A percentile compares a stretch with the other conserved stretches of the same genome.
phyloP scores from a whole-genome alignment of 2,113 vertebrate genomes.

The Ictidomys tridecemlineatus region DNA sequence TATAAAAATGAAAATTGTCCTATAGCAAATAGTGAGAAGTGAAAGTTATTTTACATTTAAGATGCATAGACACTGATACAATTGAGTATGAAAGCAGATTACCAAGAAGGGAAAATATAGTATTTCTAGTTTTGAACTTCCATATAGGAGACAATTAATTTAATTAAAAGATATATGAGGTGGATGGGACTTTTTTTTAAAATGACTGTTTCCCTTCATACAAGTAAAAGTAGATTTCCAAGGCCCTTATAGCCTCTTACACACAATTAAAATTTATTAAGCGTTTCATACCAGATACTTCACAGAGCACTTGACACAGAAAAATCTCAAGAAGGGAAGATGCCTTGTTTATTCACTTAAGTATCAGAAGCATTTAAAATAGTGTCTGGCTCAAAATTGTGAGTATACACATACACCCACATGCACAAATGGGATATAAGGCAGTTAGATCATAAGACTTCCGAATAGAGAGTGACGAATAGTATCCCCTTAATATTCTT shows the following conservation, averaged over 20 bases:
- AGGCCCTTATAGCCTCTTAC: not conserved
- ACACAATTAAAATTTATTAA: conserved; percentile 41
- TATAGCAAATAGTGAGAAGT: not conserved
- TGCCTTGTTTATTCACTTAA: not conserved
- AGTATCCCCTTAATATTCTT: too few species aligned
- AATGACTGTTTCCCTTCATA: not conserved
- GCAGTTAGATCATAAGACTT: too few species aligned
- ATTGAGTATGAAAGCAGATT: not conserved
- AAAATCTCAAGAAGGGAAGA: not conserved
- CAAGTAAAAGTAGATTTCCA: not conserved
- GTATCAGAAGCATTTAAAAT: not conserved
- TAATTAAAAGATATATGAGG: not conserved
- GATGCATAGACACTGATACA: not conserved
- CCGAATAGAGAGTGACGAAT: too few species aligned
- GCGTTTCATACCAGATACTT: not conserved
- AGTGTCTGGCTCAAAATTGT: not conserved
- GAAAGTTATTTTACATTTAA: not conserved
- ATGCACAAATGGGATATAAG: not conserved
- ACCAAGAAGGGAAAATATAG: not conserved
- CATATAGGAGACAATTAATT: not conserved
- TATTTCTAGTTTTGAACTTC: not conserved
- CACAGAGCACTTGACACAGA: not conserved
- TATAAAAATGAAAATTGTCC: not conserved
- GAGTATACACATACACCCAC: not conserved
- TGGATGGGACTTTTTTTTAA: not conserved